Conservation (phyloP, 2,797 vertebrate species). For the Lerista edwardsae region DNA sequence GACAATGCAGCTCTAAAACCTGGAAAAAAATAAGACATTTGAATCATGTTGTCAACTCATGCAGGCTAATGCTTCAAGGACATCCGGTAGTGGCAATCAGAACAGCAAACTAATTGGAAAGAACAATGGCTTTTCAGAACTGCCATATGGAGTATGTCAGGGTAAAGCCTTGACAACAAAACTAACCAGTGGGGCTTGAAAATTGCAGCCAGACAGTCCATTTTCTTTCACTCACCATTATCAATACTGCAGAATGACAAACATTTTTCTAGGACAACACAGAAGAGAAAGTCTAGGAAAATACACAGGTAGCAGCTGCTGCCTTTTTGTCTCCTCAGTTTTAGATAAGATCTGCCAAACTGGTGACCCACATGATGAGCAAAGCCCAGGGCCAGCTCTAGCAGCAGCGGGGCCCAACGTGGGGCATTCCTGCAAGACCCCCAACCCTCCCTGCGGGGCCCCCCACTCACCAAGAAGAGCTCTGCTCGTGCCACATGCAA, state of each 20-base stretch:
- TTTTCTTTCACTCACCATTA: background rate
- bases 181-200: background rate
- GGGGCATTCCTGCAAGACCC: too few relatives aligned
- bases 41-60: slow-evolving; percentile 12
- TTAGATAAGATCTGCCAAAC: background rate
- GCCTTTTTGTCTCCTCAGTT: background rate
- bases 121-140: slow-evolving; percentile 8
- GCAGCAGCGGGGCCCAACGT: too few relatives aligned
- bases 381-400: too few relatives aligned
- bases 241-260: background rate
- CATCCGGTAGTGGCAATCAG: slow-evolving; percentile 35
- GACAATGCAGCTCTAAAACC: background rate
- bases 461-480: too few relatives aligned
- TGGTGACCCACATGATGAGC: background rate
- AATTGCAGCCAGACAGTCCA: slow-evolving; percentile 1
- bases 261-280: background rate
- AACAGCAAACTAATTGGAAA: slow-evolving; percentile 9
- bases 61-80: slow-evolving; percentile 35
- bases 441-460: too few relatives aligned
- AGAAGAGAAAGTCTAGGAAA: background rate
- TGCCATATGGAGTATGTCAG: background rate
- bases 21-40: slow-evolving; percentile 13
- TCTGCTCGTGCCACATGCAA: too few relatives aligned
- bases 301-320: background rate
- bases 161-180: background rate